These are phyloP conservation scores for Anoplopoma fimbria DNA, from an alignment of 2,113 vertebrate species.

Conservation along the genomic window DNA sequence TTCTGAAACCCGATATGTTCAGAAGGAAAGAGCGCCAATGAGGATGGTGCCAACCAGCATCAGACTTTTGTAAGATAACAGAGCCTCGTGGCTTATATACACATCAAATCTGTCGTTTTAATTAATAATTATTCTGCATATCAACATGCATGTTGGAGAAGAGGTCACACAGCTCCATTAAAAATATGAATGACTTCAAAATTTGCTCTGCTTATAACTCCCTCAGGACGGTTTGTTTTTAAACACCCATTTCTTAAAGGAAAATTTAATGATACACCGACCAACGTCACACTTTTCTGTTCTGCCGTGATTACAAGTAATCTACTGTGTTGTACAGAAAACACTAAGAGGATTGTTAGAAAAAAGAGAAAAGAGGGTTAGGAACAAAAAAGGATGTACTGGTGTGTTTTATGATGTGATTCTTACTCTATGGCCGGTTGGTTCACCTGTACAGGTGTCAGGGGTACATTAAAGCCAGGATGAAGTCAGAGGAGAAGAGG, in stretches of 20 bases:
- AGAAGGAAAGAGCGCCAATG: neutral
- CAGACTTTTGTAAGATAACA: neutral
- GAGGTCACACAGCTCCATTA: neutral
- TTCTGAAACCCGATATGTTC: neutral
- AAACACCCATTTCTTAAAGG: neutral
- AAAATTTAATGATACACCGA: neutral
- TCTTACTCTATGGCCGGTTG: constrained; percentile 20
- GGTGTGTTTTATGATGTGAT: neutral
- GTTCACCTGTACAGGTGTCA: constrained; percentile 88
- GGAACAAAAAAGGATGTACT: neutral
- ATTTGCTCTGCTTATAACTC: neutral
- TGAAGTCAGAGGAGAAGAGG: constrained; percentile 98
- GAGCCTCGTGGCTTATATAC: neutral
- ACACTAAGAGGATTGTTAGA: neutral
- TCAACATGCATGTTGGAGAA: neutral
- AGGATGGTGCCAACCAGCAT: too few species aligned
- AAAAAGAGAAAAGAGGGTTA: neutral
- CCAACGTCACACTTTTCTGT: neutral
- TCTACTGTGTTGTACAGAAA: neutral
- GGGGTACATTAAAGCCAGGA: constrained; percentile 97
- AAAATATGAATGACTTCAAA: neutral
- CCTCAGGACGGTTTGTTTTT: neutral
- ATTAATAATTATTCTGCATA: neutral
- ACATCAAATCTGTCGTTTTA: neutral
- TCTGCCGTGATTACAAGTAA: constrained; percentile 8